Conservation (phyloP, 1,140 invertebrate species). For the honey bee (Apis mellifera) region Amel_HAv3.1 CM009941.2:676501-677000, state of each 20-base stretch:
- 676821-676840: not conserved
- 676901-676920: no score
- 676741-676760: not conserved
- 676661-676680: conserved; percentile 1
- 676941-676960: no score
- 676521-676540: not conserved
- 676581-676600: not conserved
- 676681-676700: no score
- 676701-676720: not conserved
- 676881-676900: no score
- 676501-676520: not conserved
- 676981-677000: no score
- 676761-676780: no score
- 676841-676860: no score
- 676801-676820: not conserved
- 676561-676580: conserved; percentile 6
- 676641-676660: not conserved
- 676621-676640: conserved; percentile 2
- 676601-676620: not conserved
- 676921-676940: no score
- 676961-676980: no score
- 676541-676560: conserved; percentile 6
- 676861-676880: no score
- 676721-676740: not conserved
- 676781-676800: not conserved